Base-by-base conservation (phyloP, 2,797 vertebrate species). In the Tiaroga cobitis region DNA sequence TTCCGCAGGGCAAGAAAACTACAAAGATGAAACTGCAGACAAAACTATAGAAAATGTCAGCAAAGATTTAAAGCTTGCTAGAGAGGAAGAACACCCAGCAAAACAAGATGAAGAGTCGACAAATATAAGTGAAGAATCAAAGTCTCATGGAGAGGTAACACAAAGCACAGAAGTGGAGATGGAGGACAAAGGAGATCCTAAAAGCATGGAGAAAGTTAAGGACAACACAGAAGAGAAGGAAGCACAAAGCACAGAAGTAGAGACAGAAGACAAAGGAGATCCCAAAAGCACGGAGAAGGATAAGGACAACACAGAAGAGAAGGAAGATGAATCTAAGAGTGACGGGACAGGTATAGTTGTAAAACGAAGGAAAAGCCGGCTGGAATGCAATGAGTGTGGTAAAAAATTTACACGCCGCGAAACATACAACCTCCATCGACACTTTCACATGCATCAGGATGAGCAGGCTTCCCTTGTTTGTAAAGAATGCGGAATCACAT, bases 401-500 rank as follows among this genome's bases (percentile, higher is more conserved):
- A 93, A 94, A 89, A 87, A 19, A 19, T 96, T 96, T 88, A 93
- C 85, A 46, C 93, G 93, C 0, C 93, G 95, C 0, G 96, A 96
- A 93, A 95, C 92, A 0, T 96, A 93, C 88, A 95, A 96, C 88
- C 94, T 96, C 4, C 96, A 96, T 88, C 94, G 95, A 15, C 94
- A 96, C 91, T 95, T 94, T 41, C 95, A 96, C n/a, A 87, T 94
- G 8, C 95, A 95, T 21, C 92, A 94, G 85, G 94, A 95, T 10
- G 94, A 95, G 78, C 93, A 95, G 73, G 91, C 92, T 5, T 94
- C 95, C 6, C 95, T 96, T 46, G 94, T 93, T 87, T 96, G 96
- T 80, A 95, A 95, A 89, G 95, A 96, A 80, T 96, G 95, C 24
- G 94, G 94, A 91, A 92, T 95, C 85, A 94, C 93, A 77, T 96